These are phyloP conservation scores for Gobio gobio DNA, from an alignment of 2,113 vertebrate genomes.

Conservation along the genomic window DNA sequence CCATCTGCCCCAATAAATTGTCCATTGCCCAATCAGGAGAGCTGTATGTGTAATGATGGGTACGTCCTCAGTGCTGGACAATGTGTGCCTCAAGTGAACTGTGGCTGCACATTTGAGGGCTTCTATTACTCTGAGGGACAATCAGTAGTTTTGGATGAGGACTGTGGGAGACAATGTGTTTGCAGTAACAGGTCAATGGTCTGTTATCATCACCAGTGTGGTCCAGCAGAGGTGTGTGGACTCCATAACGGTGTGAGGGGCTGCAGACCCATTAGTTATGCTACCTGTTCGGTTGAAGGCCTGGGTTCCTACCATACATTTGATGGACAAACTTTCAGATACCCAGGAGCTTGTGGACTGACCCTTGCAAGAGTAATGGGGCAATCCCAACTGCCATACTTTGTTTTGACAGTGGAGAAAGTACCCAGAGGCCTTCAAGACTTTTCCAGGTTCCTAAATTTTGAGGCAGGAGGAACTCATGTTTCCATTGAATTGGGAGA, in stretches of 20 bases:
- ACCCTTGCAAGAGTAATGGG: too few species aligned
- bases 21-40: slow-evolving; percentile 59
- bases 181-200: slow-evolving; percentile 60
- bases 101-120: slow-evolving; percentile 70
- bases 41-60: slow-evolving; percentile 69
- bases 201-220: slow-evolving; percentile 61
- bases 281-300: slow-evolving; percentile 63
- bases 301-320: slow-evolving; percentile 66
- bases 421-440: too few species aligned
- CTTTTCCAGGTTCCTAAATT: too few species aligned
- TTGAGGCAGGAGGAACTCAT: too few species aligned
- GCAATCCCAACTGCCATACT: too few species aligned
- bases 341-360: too few species aligned
- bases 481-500: too few species aligned
- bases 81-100: slow-evolving; percentile 63
- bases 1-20: too few species aligned
- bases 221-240: slow-evolving; percentile 47
- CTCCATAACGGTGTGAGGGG: slow-evolving; percentile 57
- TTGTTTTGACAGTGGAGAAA: too few species aligned
- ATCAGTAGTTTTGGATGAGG: slow-evolving; percentile 54
- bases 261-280: slow-evolving; percentile 59
- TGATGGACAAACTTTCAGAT: slow-evolving; percentile 64
- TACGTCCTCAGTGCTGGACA: slow-evolving; percentile 63
- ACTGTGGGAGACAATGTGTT: slow-evolving; percentile 66
- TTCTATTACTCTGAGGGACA: slow-evolving; percentile 66